Evolutionary conservation across 1,140 invertebrate species (phyloP), one percentile per base, ranked within the genome.

Genomic region (Heliconius melpomene): DNA sequence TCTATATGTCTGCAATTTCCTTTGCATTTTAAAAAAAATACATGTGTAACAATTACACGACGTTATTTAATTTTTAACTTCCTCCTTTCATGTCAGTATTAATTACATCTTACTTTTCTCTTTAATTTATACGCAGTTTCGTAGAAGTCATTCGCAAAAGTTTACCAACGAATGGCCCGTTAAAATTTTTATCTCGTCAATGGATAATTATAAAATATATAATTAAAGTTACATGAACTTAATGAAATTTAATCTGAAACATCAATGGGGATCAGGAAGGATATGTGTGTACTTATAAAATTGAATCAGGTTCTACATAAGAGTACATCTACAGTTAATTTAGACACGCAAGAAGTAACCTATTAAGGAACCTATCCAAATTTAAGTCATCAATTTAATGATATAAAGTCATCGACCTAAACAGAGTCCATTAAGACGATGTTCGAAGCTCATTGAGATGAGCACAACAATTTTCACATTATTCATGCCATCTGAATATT

Each of bases 401-500:
- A 85, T 87, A 86, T 87, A 74, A 87, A 88, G 88, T 88, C 90
- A 87, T 87, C 85, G 88, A 90, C 87, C 89, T 80, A 85, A 88
- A 90, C 84, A 84, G 89, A 83, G 79, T 83, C 82, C 83, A 85
- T 82, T 84, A 77, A 82, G 83, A 80, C 87, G 87, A 88, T 90
- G 87, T 85, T 84, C 86, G 78, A 72, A 79, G 84, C 88, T 90
- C 90, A 91, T 89, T 86, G 88, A 90, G 86, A 87, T 85, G 86
- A 84, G 83, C 79, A 87, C 87, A 87, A 87, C 84, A 88, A 91
- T 90, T 92, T 92, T 89, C 90, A 89, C 86, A 92, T 93, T 93
- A 92, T 93, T 89, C 90, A 92, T 91, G 88, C 86, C 82, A 83
- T 82, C 86, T 91, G 91, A 91, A 93, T 93, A 93, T 93, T 92